Conservation (phyloP, 2,888 invertebrate species). For the Melinopterus prodromus region DNA sequence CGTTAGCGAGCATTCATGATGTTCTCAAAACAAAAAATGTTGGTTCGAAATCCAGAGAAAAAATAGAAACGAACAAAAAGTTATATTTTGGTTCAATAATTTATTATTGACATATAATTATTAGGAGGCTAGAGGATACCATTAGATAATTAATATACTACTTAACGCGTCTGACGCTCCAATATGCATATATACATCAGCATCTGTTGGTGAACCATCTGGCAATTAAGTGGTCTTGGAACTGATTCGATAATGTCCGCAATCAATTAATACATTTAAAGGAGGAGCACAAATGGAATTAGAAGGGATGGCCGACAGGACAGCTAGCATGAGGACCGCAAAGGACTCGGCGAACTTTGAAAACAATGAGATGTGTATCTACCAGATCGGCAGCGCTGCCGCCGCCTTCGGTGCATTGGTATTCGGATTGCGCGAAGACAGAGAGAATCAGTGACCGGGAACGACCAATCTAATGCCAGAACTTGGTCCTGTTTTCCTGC, state of each 20-base stretch:
- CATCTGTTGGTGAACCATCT: not conserved
- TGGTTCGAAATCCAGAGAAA: too few species aligned
- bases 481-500: conserved; percentile 47
- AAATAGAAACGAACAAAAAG: too few species aligned
- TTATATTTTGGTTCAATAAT: too few species aligned
- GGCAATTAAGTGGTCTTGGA: conserved; percentile 5
- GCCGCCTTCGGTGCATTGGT: conserved; percentile 42
- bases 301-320: conserved; percentile 16
- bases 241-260: conserved; percentile 25
- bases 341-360: conserved; percentile 22
- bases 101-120: too few species aligned
- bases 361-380: conserved; percentile 37
- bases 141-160: too few species aligned
- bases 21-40: too few species aligned
- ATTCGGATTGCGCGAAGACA: conserved; percentile 47
- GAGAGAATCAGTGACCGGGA: conserved; percentile 51
- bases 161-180: too few species aligned
- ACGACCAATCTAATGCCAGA: conserved; percentile 51
- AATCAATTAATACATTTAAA: conserved; percentile 24
- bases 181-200: not conserved
- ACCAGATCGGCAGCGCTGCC: conserved; percentile 10
- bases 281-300: conserved; percentile 16
- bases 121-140: too few species aligned
- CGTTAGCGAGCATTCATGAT: too few species aligned
- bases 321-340: conserved; percentile 13